Percentiles rank a stretch among this genome's conserved stretches.
These are phyloP conservation scores for Cardiocondyla obscurior DNA, from an alignment of 1,140 invertebrate species.

Conservation along the genomic window DNA sequence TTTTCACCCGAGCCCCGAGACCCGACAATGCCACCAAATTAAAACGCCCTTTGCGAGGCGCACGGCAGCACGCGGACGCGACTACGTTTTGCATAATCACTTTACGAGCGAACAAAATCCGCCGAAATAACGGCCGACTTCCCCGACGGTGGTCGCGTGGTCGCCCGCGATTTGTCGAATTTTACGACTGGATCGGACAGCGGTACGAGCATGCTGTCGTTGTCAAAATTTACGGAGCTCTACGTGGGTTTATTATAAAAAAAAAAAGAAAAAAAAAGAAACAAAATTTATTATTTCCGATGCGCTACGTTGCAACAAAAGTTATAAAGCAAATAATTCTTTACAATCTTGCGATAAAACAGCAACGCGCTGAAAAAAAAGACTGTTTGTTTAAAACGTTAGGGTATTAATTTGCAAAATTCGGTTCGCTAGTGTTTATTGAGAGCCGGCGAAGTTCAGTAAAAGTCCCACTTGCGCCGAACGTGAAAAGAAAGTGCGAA, in stretches of 20 bases:
- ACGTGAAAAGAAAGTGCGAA: constrained; percentile 22
- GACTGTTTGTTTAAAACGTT: neutral
- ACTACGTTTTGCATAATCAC: constrained; percentile 73
- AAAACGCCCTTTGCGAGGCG: constrained; percentile 61
- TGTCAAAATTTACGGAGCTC: neutral
- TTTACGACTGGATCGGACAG: constrained; percentile 29
- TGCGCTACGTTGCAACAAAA: neutral
- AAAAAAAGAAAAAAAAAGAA: no score
- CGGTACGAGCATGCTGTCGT: neutral
- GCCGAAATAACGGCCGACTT: constrained; percentile 43
- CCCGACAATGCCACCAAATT: constrained; percentile 75
- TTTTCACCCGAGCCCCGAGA: constrained; percentile 66
- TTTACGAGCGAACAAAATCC: constrained; percentile 67
- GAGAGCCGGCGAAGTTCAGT: neutral
- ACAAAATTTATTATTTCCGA: neutral
- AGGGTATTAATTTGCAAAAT: constrained; percentile 27
- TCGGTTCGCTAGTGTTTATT: neutral
- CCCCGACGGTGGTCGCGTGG: neutral
- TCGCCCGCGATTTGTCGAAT: constrained; percentile 48
- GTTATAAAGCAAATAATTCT: neutral
- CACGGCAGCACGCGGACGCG: constrained; percentile 6
- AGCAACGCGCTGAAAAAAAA: neutral
- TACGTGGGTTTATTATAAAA: constrained; percentile 32
- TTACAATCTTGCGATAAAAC: neutral
- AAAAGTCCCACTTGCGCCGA: neutral